Evolutionary conservation across 2,888 invertebrate genomes (phyloP).

Genomic region (Eristalinus aeneus): DNA sequence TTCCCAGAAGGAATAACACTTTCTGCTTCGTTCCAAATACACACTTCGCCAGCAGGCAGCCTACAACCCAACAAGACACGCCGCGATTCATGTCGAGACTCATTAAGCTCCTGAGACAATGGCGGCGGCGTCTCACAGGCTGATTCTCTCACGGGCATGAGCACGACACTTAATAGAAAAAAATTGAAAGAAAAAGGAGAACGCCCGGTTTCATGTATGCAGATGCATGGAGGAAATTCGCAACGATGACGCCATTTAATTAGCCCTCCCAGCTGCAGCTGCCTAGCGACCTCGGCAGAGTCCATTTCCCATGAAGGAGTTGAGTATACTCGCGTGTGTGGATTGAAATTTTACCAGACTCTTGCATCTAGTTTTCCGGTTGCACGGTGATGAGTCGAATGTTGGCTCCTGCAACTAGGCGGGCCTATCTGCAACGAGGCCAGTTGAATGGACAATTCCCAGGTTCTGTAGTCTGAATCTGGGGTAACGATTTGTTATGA

Average conservation of each 20-base stretch:
- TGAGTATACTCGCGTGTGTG: slow-evolving; percentile 49
- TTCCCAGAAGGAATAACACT: slow-evolving; percentile 56
- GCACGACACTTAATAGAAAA: slow-evolving; percentile 27
- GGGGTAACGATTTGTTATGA: neutral
- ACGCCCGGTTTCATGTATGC: neutral
- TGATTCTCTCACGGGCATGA: slow-evolving; percentile 58
- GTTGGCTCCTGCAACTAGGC: neutral
- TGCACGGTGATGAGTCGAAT: neutral
- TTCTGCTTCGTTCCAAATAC: slow-evolving; percentile 55
- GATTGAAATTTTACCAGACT: slow-evolving; percentile 35
- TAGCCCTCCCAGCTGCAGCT: slow-evolving; percentile 18
- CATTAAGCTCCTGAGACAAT: slow-evolving; percentile 53
- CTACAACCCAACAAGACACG: slow-evolving; percentile 33
- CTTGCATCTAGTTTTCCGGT: slow-evolving; percentile 38
- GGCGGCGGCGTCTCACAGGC: slow-evolving; percentile 7
- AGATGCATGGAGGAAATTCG: slow-evolving; percentile 38
- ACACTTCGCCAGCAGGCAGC: slow-evolving; percentile 26
- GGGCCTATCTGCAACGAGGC: neutral
- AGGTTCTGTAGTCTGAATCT: neutral
- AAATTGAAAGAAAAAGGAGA: neutral
- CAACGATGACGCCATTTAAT: slow-evolving; percentile 66
- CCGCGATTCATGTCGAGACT: slow-evolving; percentile 55
- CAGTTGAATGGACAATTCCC: neutral
- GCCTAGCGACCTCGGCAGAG: neutral
- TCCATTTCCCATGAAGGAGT: slow-evolving; percentile 66